A percentile compares a stretch with the other conserved stretches of the same genome.
Evolutionary conservation across 2,113 vertebrate genomes (phyloP).

Genomic region (Cyanoliseus patagonus): DNA sequence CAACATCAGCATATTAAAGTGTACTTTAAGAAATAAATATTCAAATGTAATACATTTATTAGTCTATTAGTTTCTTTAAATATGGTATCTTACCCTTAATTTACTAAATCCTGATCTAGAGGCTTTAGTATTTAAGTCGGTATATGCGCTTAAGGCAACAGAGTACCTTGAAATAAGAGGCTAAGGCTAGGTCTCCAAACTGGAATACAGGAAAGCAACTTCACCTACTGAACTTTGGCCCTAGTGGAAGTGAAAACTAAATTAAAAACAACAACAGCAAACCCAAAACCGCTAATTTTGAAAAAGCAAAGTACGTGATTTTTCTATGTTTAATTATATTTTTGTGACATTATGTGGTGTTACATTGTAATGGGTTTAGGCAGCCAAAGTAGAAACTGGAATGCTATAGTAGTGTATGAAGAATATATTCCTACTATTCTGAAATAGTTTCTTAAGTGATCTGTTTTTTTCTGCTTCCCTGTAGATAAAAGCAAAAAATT

Average conservation of each 20-base stretch:
- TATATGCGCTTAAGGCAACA: not conserved
- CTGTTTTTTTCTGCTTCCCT: constrained; percentile 83
- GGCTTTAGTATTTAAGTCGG: not conserved
- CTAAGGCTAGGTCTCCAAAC: not conserved
- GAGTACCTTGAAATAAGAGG: not conserved
- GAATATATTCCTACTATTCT: constrained; percentile 41
- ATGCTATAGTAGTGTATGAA: constrained; percentile 16
- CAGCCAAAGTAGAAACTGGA: not conserved
- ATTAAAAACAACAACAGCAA: not conserved
- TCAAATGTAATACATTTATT: not conserved
- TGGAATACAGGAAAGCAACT: not conserved
- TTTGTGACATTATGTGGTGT: not conserved
- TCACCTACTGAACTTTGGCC: not conserved
- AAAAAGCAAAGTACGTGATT: not conserved
- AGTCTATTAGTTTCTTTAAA: not conserved
- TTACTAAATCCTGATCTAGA: not conserved
- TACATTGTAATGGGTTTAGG: not conserved
- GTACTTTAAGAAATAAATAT: not conserved
- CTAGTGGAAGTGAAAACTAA: not conserved
- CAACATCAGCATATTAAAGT: not conserved
- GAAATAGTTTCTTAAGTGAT: constrained; percentile 65
- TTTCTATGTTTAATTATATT: not conserved
- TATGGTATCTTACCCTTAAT: not conserved
- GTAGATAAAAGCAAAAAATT: constrained; percentile 99
- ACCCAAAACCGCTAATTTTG: not conserved